A percentile compares a stretch with the other conserved stretches of the same genome.
These are phyloP conservation scores for Mesembrinibis cayennensis DNA, from an alignment of 2,113 vertebrate genomes.

Conservation along the genomic window DNA sequence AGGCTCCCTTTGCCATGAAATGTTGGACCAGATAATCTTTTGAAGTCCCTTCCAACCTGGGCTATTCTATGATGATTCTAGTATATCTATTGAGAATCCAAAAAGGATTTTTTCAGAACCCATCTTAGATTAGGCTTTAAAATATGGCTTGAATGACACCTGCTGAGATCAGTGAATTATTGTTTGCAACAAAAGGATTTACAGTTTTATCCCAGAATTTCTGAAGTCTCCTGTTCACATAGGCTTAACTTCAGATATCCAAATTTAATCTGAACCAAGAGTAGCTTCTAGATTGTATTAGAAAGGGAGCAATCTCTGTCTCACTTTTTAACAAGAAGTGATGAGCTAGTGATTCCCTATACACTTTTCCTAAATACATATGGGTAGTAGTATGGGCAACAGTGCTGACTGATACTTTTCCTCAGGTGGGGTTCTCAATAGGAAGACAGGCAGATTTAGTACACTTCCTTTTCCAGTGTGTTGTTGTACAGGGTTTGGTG, in stretches of 20 bases:
- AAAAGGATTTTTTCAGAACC: not conserved
- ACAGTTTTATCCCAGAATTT: rapidly evolving
- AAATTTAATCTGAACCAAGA: not conserved
- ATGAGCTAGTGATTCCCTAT: not conserved
- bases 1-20: not conserved
- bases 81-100: not conserved
- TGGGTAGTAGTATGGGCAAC: not conserved
- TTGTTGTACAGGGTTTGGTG: not conserved
- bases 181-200: not conserved
- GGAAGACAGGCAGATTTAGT: not conserved
- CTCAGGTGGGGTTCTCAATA: rapidly evolving
- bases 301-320: not conserved
- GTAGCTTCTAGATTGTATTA: not conserved
- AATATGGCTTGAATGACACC: not conserved
- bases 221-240: not conserved
- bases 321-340: not conserved
- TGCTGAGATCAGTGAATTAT: not conserved
- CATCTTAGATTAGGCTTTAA: not conserved
- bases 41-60: not conserved
- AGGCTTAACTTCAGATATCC: not conserved
- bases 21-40: not conserved
- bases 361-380: not conserved
- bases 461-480: not conserved
- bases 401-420: not conserved
- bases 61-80: not conserved